Evolutionary conservation across 2,888 invertebrate species (phyloP).

Genomic region (Oxyteleia sp.): DNA sequence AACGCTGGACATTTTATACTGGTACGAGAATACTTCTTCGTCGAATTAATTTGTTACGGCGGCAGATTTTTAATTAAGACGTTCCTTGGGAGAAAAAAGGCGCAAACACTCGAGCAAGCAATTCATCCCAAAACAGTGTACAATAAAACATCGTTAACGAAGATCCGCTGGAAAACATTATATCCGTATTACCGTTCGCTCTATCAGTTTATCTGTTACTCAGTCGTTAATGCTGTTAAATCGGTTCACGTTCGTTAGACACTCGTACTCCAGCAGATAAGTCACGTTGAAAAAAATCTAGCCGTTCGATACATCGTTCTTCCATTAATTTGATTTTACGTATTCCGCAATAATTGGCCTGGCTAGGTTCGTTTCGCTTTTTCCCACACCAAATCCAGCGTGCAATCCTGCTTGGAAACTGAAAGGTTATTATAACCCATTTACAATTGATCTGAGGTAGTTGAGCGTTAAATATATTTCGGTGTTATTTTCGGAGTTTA

Average conservation of each 20-base stretch:
- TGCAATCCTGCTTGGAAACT: constrained; percentile 45
- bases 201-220: constrained; percentile 26
- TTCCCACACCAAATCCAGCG: background rate
- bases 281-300: constrained; percentile 41
- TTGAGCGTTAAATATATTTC: too few relatives aligned
- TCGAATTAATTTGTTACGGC: background rate
- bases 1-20: too few relatives aligned
- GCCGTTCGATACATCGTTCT: constrained; percentile 40
- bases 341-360: constrained; percentile 21
- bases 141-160: constrained; percentile 47
- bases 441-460: too few relatives aligned
- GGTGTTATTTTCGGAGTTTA: too few relatives aligned
- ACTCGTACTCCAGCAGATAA: constrained; percentile 22
- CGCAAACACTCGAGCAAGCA: constrained; percentile 11
- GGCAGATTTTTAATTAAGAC: background rate
- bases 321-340: constrained; percentile 46
- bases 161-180: constrained; percentile 18
- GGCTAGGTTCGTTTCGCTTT: background rate
- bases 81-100: background rate
- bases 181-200: constrained; percentile 28
- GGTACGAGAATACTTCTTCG: constrained; percentile 1
- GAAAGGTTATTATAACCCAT: too few relatives aligned
- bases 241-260: constrained; percentile 46
- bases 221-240: constrained; percentile 39
- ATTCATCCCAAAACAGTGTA: constrained; percentile 33